These are phyloP conservation scores for Cardinalis cardinalis DNA, from an alignment of 2,113 vertebrate genomes.

Conservation along the genomic window DNA sequence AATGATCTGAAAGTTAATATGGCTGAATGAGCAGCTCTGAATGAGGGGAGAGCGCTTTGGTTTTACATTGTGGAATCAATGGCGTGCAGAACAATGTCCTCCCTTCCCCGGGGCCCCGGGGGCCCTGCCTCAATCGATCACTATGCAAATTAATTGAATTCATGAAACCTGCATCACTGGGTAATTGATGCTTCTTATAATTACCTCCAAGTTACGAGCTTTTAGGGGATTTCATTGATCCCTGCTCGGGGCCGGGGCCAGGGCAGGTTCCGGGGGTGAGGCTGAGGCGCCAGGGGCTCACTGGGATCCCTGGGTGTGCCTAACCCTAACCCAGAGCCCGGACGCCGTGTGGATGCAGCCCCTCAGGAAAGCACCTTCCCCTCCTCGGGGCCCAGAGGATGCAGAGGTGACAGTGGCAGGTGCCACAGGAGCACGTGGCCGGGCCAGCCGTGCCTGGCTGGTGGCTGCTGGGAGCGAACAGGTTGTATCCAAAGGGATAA, in stretches of 20 bases:
- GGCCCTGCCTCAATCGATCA: constrained; percentile 69
- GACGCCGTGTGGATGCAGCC: neutral
- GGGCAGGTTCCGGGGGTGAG: neutral
- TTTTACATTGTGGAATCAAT: constrained; percentile 76
- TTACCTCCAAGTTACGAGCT: constrained; percentile 78
- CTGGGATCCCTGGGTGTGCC: accelerated
- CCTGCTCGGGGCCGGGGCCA: neutral
- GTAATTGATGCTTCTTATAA: constrained; percentile 80
- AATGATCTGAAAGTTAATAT: constrained; percentile 81
- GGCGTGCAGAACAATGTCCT: constrained; percentile 74
- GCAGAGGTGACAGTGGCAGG: accelerated
- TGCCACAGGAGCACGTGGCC: neutral
- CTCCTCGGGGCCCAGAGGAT: accelerated
- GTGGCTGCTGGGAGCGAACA: accelerated
- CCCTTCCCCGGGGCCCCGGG: constrained; percentile 58
- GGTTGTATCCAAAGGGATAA: neutral
- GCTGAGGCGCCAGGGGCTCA: accelerated
- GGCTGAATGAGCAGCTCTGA: constrained; percentile 79
- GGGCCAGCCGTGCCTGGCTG: neutral
- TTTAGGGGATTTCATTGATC: constrained; percentile 74
- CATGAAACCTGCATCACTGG: constrained; percentile 67
- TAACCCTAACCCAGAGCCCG: neutral
- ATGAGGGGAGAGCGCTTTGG: constrained; percentile 69
- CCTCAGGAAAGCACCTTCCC: neutral
- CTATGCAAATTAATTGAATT: constrained; percentile 81